Evolutionary conservation across 2,888 invertebrate species (phyloP), one percentile per base, ranked within the genome.

Genomic region (Ormia ochracea): DNA sequence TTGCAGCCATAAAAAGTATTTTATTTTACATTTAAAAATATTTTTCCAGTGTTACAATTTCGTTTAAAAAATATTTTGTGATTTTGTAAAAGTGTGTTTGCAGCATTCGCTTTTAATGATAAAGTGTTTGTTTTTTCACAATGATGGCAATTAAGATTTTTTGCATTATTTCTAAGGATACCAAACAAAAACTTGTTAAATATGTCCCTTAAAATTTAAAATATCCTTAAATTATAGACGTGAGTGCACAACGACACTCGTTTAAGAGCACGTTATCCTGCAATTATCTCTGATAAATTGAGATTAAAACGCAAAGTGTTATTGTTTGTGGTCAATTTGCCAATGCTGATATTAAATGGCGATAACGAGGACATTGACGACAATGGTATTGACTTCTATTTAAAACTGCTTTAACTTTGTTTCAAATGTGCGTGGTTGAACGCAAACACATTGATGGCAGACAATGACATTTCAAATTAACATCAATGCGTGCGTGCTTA

Each of bases 251-350:
- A n/a, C 1, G 23, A n/a, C 48, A 26, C 7, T 48, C 23, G 19
- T 26, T 14, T 58, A 7, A 38, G 41, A 50, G 19, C 10, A 54
- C 12, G 28, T 54, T 33, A 33, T 33, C 19, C 5, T 19, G 19
- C 54, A 19, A 54, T 54, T 33, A 54, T 54, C 33, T 54, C 4
- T 54, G 14, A 33, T 54, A 54, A 33, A 10, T 19, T 33, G 54
- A 6, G 14, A 14, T 19, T 21, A 12, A 54, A 33, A n/a, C n/a
- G 33, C 6, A 31, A 54, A 54, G 33, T 54, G 33, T 54, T 19
- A 54, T 33, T 54, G 19, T 54, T 54, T 19, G 54, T n/a, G 54
- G 33, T 33, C 33, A 54, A 21, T 54, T 54, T 54, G n/a, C 6
- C 3, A 31, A 19, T 33, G 54, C 7, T 54, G 54, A 54, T 54